These are phyloP conservation scores for Aulostomus chinensis DNA, from an alignment of 2,797 vertebrate genomes.

Conservation along the genomic window DNA sequence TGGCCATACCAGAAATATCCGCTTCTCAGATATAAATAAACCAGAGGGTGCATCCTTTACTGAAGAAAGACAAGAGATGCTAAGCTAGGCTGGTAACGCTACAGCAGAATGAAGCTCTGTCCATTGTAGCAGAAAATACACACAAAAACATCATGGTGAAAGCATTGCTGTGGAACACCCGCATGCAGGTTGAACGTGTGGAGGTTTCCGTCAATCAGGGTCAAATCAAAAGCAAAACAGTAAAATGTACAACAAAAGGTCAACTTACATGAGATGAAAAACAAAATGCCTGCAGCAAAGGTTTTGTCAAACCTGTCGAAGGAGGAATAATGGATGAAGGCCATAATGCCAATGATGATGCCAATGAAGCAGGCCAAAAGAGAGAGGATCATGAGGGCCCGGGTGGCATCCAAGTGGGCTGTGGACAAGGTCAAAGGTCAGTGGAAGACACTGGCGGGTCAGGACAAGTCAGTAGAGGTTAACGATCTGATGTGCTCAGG, in stretches of 20 bases:
- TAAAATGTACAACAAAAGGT: background rate
- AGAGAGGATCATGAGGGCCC: constrained; percentile 80
- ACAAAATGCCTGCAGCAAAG: constrained; percentile 81
- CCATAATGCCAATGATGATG: constrained; percentile 80
- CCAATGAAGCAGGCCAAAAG: constrained; percentile 77
- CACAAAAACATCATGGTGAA: too few relatives aligned
- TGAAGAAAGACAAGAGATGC: too few relatives aligned
- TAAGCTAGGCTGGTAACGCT: too few relatives aligned
- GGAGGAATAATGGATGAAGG: constrained; percentile 80
- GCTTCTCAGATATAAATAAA: too few relatives aligned
- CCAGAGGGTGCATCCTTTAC: too few relatives aligned
- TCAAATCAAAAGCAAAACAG: constrained; percentile 7
- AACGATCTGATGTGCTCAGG: constrained; percentile 6
- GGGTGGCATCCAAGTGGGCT: constrained; percentile 78
- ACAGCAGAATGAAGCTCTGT: too few relatives aligned
- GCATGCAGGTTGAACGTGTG: too few relatives aligned
- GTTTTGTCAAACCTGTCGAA: constrained; percentile 80
- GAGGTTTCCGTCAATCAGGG: too few relatives aligned
- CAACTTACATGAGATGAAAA: constrained; percentile 82
- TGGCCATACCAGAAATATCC: too few relatives aligned
- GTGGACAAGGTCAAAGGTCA: constrained; percentile 56
- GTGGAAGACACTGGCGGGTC: constrained; percentile 25
- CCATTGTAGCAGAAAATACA: too few relatives aligned
- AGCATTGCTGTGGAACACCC: too few relatives aligned
- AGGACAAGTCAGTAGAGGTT: constrained; percentile 7